Evolutionary conservation across 2,113 vertebrate genomes (phyloP).

Genomic region (Falcunculus frontatus): DNA sequence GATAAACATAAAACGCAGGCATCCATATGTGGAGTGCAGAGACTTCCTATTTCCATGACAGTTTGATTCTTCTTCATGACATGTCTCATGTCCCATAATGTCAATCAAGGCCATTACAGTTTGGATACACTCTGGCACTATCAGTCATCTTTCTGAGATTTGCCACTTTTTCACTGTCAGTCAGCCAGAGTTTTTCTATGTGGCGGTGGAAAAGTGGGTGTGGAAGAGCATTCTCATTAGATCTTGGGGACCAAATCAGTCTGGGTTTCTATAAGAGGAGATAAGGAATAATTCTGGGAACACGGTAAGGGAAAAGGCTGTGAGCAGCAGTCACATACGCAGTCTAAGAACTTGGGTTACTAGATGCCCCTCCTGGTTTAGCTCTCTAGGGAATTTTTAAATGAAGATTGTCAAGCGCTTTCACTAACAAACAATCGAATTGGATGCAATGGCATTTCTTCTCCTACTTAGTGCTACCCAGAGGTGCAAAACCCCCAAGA

Average conservation of each 20-base stretch:
- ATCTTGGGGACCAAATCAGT: background rate
- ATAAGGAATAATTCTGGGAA: background rate
- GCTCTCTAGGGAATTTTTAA: background rate
- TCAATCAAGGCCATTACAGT: background rate
- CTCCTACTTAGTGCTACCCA: background rate
- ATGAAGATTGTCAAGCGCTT: background rate
- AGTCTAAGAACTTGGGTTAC: background rate
- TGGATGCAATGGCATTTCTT: background rate
- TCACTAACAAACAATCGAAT: background rate
- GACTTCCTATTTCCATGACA: background rate
- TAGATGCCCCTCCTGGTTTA: background rate
- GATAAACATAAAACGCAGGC: background rate
- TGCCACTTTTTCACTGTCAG: background rate
- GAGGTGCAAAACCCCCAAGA: background rate
- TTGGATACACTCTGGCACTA: background rate
- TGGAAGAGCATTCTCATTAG: background rate
- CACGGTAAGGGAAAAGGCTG: background rate
- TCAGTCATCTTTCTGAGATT: background rate
- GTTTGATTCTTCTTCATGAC: background rate
- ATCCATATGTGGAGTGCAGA: background rate
- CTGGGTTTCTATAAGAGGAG: background rate
- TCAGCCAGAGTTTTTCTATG: background rate
- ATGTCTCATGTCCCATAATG: background rate
- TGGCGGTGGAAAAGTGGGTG: background rate
- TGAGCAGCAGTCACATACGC: background rate